Evolutionary conservation across 2,113 vertebrate genomes (phyloP).

Genomic region (Zosterops borbonicus): DNA sequence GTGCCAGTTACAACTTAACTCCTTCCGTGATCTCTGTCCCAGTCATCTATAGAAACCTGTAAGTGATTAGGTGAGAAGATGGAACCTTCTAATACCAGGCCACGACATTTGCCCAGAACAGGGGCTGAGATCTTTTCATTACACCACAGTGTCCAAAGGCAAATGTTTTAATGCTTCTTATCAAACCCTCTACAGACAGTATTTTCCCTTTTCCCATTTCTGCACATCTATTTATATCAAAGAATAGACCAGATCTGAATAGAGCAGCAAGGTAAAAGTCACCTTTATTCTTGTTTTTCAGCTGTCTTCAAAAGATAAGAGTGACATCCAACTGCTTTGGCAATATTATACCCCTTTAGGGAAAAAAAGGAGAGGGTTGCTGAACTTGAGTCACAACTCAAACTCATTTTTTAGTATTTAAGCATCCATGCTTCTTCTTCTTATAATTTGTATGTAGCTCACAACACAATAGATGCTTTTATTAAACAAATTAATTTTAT

Average conservation of each 20-base stretch:
- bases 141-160: not conserved
- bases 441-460: not conserved
- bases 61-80: not conserved
- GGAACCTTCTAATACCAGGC: not conserved
- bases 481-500: not conserved
- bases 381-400: not conserved
- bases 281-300: not conserved
- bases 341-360: not conserved
- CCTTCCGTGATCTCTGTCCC: not conserved
- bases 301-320: not conserved
- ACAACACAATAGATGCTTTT: not conserved
- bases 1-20: slow-evolving; percentile 6
- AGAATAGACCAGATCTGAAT: not conserved
- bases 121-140: not conserved
- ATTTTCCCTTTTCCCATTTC: not conserved
- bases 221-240: not conserved
- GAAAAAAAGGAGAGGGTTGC: not conserved
- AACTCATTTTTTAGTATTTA: not conserved
- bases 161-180: not conserved
- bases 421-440: not conserved
- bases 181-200: not conserved
- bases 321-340: not conserved
- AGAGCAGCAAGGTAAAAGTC: not conserved
- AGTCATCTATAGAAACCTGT: not conserved
- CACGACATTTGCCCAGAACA: not conserved